These are phyloP conservation scores for Zaprionus bogoriensis DNA, from an alignment of 2,888 invertebrate species.

Conservation along the genomic window DNA sequence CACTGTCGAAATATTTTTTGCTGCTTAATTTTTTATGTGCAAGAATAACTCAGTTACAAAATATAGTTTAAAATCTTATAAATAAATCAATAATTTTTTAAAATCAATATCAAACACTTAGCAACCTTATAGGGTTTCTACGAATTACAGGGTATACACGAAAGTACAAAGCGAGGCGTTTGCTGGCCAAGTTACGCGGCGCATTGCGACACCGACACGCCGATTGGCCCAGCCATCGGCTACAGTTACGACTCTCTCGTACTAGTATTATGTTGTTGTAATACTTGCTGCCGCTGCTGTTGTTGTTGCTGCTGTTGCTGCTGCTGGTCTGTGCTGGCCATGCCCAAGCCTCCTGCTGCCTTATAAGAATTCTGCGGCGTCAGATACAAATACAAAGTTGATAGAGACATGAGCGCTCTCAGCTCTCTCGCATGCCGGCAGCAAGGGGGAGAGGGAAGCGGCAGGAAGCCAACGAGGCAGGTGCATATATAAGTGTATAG, in stretches of 20 bases:
- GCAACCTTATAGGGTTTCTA: rapidly evolving
- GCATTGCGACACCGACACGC: conserved; percentile 63
- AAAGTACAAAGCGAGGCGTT: conserved; percentile 36
- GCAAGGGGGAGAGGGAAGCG: conserved; percentile 10
- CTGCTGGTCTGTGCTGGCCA: conserved; percentile 46
- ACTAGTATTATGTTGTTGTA: conserved; percentile 2
- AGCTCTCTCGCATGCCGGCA: conserved; percentile 71
- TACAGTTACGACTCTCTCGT: conserved; percentile 4
- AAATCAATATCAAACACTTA: too few relatives aligned
- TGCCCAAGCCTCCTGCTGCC: conserved; percentile 31
- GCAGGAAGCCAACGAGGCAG: conserved; percentile 19
- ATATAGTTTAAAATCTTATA: too few relatives aligned
- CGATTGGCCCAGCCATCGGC: conserved; percentile 25
- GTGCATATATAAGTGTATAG: conserved; percentile 1
- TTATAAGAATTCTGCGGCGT: conserved; percentile 38
- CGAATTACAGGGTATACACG: conserved; percentile 23
- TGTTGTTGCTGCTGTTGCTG: conserved; percentile 27
- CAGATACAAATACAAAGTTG: conserved; percentile 67
- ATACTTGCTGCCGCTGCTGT: conserved; percentile 27
- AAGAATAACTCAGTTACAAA: background rate
- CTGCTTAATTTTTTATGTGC: background rate
- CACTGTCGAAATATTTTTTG: too few relatives aligned
- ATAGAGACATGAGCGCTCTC: conserved; percentile 78
- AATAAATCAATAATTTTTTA: too few relatives aligned
- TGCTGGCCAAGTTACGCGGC: conserved; percentile 51